Evolutionary conservation across 2,113 vertebrate species (phyloP), one percentile per base, ranked within the genome.

Genomic region (Cnemophilus loriae): DNA sequence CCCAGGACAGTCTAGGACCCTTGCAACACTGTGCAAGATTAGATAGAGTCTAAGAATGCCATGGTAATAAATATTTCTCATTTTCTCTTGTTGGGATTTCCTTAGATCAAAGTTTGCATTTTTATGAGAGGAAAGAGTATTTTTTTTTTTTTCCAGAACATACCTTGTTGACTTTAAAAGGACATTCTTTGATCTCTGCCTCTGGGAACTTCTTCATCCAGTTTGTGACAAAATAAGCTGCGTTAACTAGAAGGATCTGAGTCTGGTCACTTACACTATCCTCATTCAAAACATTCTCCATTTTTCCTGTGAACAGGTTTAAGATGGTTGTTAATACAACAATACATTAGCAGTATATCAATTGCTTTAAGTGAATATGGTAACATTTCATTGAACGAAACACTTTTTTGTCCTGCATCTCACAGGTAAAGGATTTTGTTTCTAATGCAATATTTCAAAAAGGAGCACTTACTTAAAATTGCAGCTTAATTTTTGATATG

Each of bases 191-290:
- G 68, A 98, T 98, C 84, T 98, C 97, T 61, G 96, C 95, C 88
- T 98, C 98, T 56, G 98, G 97, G 77, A 98, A 98, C 61, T 98
- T 98, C 97, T 98, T 98, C 96, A 98, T 98, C 98, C 98, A 98
- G 63, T 97, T 98, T 94, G 98, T 98, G 85, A 98, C 88, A 87
- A 98, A 98, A 94, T 98, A 98, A 85, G 98, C 97, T 37, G 98
- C 97, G 37, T 98, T 98, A 57, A 98, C 95, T 77, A 98, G 71
- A 16, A 98, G 96, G 42, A 98, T 97, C 95, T 97, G 97, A 24
- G 98, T 98, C 94, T 98, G 93, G 44, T 98, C 97, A 50, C 46
- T 97, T 52, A 98, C 64, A 32, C 59, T 96, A 7, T 89, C 96
- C 16, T 98, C 97, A 46, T 78, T 91, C 94, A 98, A 94, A 93